Percentiles rank a stretch among this genome's conserved stretches.
Conservation (phyloP, 2,797 vertebrate species). For the Prunella strophiata region DNA sequence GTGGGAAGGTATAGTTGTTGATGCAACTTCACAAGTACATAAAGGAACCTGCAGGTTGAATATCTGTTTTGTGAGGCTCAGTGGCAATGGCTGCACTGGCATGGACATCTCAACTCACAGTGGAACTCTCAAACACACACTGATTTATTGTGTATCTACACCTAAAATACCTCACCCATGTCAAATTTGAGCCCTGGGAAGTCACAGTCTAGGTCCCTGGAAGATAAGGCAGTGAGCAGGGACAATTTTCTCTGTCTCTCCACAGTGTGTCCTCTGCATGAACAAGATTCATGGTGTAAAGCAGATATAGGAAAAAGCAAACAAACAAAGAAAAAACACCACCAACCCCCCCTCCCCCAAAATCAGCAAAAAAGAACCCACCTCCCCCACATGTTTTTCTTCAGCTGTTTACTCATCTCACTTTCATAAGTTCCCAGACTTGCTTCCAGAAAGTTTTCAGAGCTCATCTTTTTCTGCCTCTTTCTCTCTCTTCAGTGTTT, state of each 20-base stretch:
- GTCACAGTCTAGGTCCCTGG: neutral
- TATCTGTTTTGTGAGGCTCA: neutral
- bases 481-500: neutral
- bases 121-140: neutral
- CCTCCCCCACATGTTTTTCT: accelerated
- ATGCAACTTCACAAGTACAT: neutral
- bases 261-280: neutral
- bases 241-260: neutral
- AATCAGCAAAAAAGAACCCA: neutral
- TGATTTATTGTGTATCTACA: neutral
- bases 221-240: neutral
- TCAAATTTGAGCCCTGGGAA: neutral
- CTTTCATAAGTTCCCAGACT: neutral
- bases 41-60: neutral
- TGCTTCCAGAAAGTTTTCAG: neutral
- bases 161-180: neutral
- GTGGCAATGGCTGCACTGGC: neutral
- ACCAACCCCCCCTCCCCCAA: accelerated
- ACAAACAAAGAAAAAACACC: neutral
- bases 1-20: neutral
- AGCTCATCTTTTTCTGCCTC: neutral
- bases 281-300: neutral
- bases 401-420: neutral
- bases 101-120: neutral
- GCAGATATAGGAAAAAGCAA: neutral